A percentile compares a stretch with the other conserved stretches of the same genome.
Conservation (phyloP, 2,888 invertebrate species). For the Tinea pellionella region DNA sequence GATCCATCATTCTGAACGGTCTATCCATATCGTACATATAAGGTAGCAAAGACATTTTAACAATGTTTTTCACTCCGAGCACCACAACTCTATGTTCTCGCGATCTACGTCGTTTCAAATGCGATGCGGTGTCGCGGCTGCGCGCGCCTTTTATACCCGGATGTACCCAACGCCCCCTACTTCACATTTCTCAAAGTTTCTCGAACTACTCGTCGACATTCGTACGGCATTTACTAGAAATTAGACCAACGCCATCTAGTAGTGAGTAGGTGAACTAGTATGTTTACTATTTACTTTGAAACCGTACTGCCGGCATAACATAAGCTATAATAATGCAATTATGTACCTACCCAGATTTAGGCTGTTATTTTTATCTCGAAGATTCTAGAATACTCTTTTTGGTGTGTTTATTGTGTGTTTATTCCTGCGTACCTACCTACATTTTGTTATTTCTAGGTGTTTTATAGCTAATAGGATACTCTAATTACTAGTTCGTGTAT, state of each 20-base stretch:
- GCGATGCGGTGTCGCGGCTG: neutral
- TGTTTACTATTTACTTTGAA: neutral
- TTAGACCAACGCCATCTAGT: slow-evolving; percentile 29
- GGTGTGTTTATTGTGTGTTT: no score
- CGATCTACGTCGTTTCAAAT: neutral
- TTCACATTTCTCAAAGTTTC: neutral
- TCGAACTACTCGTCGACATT: neutral
- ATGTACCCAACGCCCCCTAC: slow-evolving; percentile 9
- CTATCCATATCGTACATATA: slow-evolving; percentile 37
- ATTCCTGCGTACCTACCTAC: no score
- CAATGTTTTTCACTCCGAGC: slow-evolving; percentile 6
- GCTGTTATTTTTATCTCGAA: no score
- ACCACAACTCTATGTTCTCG: neutral
- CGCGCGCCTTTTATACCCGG: neutral
- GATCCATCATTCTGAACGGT: slow-evolving; percentile 47
- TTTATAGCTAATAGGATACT: no score
- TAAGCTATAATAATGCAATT: no score
- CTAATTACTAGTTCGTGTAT: no score
- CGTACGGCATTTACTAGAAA: neutral
- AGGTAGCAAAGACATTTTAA: slow-evolving; percentile 46
- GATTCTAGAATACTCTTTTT: no score
- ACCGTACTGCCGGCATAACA: no score
- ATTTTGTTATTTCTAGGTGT: no score
- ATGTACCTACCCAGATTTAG: no score
- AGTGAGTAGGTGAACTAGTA: slow-evolving; percentile 26